A percentile compares a stretch with the other conserved stretches of the same genome.
phyloP scores from a whole-genome alignment of 2,113 vertebrate species.

The Notechis scutatus region DNA sequence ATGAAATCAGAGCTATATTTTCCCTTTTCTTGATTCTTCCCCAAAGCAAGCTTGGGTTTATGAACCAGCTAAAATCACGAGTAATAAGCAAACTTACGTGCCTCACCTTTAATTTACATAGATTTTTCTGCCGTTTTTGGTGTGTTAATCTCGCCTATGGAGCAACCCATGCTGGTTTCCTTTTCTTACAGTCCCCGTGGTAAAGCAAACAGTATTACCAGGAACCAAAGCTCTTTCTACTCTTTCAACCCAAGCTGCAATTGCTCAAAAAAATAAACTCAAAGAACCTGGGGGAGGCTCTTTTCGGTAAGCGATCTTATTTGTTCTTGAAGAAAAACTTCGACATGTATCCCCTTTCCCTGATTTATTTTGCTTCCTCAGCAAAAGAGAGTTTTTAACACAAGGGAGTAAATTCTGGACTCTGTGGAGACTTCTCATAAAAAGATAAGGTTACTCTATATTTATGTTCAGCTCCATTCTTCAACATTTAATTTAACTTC shows the following conservation, averaged over 20 bases:
- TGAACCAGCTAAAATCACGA: background rate
- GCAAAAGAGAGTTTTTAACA: background rate
- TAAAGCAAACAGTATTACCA: constrained; percentile 78
- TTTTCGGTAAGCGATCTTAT: constrained; percentile 80
- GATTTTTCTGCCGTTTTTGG: background rate
- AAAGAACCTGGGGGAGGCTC: constrained; percentile 89
- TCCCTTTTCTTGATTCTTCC: background rate
- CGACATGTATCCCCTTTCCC: background rate
- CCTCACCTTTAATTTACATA: background rate
- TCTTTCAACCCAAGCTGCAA: constrained; percentile 72
- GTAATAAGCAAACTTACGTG: background rate
- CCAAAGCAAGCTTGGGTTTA: background rate
- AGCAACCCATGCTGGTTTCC: constrained; percentile 37
- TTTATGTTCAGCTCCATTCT: background rate
- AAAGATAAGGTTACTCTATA: background rate
- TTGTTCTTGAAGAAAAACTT: background rate
- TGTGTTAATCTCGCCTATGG: background rate
- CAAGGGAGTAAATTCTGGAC: background rate
- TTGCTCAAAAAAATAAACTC: constrained; percentile 85
- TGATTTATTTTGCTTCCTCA: background rate
- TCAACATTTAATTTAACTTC: background rate
- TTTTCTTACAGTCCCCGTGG: constrained; percentile 74
- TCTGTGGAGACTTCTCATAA: background rate
- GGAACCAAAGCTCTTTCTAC: constrained; percentile 77
- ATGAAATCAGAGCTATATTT: background rate